Evolutionary conservation across 2,113 vertebrate genomes (phyloP).

Genomic region (Holacanthus passer): DNA sequence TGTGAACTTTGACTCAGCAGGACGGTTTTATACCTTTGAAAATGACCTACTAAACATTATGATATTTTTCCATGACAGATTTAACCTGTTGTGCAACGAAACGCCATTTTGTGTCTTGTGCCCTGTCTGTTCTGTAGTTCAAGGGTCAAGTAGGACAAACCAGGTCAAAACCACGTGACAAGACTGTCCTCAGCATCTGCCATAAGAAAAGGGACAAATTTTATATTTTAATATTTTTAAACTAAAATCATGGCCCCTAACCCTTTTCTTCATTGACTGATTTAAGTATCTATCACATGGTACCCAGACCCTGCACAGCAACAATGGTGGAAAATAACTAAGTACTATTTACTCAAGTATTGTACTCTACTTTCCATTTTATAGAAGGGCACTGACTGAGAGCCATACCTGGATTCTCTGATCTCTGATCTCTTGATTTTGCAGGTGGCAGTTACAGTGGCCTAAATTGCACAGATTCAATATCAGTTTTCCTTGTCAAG

Average conservation of each 20-base stretch:
- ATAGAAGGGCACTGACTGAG: too few relatives aligned
- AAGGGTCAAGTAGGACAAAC: neutral
- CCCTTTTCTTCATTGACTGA: neutral
- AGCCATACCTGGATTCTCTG: too few relatives aligned
- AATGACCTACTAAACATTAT: neutral
- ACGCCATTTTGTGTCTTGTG: neutral
- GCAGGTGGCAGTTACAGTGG: too few relatives aligned
- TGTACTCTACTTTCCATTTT: too few relatives aligned
- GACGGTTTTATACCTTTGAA: neutral
- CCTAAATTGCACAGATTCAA: too few relatives aligned
- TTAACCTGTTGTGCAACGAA: too few relatives aligned
- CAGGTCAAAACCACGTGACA: neutral
- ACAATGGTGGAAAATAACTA: too few relatives aligned
- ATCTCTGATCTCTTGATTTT: too few relatives aligned
- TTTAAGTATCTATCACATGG: neutral
- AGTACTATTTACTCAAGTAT: too few relatives aligned
- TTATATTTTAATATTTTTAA: neutral
- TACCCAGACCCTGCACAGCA: too few relatives aligned
- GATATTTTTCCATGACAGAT: neutral
- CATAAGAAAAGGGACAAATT: too few relatives aligned
- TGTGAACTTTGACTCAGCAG: slow-evolving; percentile 26
- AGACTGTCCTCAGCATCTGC: neutral
- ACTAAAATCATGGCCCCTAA: neutral
- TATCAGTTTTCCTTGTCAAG: too few relatives aligned
- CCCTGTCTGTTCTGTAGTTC: neutral